Base-by-base conservation (phyloP, 2,113 vertebrate genomes). In the Nesogale talazaci region DNA sequence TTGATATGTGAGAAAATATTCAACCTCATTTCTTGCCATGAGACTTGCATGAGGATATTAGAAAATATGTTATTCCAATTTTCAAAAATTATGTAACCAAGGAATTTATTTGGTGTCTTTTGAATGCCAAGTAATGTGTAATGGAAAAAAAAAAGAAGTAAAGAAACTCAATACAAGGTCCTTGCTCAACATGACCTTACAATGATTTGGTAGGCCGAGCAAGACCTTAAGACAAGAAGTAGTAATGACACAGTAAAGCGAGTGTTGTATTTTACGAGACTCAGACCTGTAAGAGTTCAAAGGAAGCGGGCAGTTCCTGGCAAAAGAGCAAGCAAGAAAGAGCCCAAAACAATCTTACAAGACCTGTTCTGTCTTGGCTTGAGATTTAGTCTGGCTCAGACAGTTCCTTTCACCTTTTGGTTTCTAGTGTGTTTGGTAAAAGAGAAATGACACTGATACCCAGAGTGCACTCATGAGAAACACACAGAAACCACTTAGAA, bases 41-140 rank as follows among this genome's bases (percentile, higher is more conserved):
- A 27, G 57, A 74, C 40, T 69, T 79, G 34, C 67, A 89, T 36
- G 31, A 72, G 56, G 2, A 0, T 57, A 36, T n/a, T 75, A 17
- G 34, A 59, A 69, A 94, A 77, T 23, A 89, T 88, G 89, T 70
- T 94, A 94, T 88, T 94, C 46, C 29, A 70, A 67, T 94, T 94
- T 95, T 59, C 46, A 93, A 82, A 93, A 81, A 52, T 85, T 89
- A 93, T 56, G 27, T 94, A 94, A 93, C 56, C 56, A 83, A 81
- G 46, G 38, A 75, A 40, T 88, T 86, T 88, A 76, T 65, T 34
- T 85, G 67, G 77, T 87, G 8, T 75, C 72, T 40, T 90, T 61
- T 27, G 27, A 27, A 90, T 29, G 89, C 95, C 91, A 95, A 95
- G 81, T 76, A 17, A 25, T 72, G 83, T 77, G 94, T 91, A 84